These are phyloP conservation scores for Hyles euphorbiae DNA, from an alignment of 1,140 invertebrate genomes.

Conservation along the genomic window DNA sequence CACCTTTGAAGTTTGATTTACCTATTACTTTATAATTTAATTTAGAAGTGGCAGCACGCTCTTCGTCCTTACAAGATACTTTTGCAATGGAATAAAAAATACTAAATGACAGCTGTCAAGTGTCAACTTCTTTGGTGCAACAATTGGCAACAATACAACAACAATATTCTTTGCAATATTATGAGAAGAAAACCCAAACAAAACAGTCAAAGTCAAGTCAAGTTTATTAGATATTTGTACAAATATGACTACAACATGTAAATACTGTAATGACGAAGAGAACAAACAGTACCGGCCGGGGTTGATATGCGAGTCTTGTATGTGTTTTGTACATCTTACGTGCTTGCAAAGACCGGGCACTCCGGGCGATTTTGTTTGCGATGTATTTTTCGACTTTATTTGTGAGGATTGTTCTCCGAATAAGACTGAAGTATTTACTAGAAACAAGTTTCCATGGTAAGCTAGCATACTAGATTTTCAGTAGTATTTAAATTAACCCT, in stretches of 20 bases:
- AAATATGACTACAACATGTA: conserved; percentile 33
- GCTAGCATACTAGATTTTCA: neutral
- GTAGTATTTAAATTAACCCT: neutral
- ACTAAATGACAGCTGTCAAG: too few species aligned
- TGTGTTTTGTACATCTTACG: conserved; percentile 76
- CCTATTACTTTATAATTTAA: too few species aligned
- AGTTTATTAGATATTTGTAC: conserved; percentile 1
- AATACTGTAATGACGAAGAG: conserved; percentile 57
- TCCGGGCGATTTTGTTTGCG: conserved; percentile 82
- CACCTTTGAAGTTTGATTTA: too few species aligned
- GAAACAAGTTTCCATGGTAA: conserved; percentile 82
- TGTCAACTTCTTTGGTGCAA: too few species aligned
- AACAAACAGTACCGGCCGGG: conserved; percentile 53
- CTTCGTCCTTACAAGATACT: too few species aligned
- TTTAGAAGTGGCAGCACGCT: too few species aligned
- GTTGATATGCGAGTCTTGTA: conserved; percentile 74
- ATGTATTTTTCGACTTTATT: conserved; percentile 85
- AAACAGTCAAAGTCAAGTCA: neutral
- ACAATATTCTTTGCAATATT: too few species aligned
- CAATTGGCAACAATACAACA: too few species aligned
- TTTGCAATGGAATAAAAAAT: too few species aligned
- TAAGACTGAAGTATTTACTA: conserved; percentile 75
- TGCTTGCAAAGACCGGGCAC: conserved; percentile 79
- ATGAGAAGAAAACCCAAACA: too few species aligned
- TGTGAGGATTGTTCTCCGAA: conserved; percentile 79